Evolutionary conservation across 2,113 vertebrate genomes (phyloP), one percentile per base, ranked within the genome.

Genomic region (Seriola dumerili): DNA sequence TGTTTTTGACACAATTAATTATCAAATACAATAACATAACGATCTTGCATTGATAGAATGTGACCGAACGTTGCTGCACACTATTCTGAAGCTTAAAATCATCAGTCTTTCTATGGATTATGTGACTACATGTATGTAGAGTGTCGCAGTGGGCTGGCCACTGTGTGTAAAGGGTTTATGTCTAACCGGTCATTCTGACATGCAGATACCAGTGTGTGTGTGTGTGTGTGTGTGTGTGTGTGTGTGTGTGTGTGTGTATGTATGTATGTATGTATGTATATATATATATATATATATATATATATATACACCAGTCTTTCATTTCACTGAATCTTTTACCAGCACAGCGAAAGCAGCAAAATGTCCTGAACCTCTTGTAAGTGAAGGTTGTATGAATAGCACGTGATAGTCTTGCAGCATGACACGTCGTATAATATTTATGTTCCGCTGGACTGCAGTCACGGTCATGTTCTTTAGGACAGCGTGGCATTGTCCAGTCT

Each of bases 361-460:
- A 46, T 2, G 25, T 17, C 36, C 46, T 44, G 2, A 55, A 61
- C 32, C 32, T 9, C 72, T 42, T 61, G 44, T 64, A 34, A 71
- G 75, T n/a, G 72, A 48, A 64, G 44, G n/a, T 61, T 63, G 72
- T 55, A 3, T 46, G 54, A 81, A 76, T 21, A 58, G 38, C 46
- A 11, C 44, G 54, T 19, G 55, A 23, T 42, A 42, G 61, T 75
- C 76, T 44, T 76, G 38, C 23, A 36, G 69, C 42, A 8, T 66
- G 52, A 69, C 62, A n/a, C 17, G 6, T 82, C 59, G 32, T 77
- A 12, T 86, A 78, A 85, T 85, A 67, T 89, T 83, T 78, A 84
- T 80, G 55, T 65, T 76, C 8, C 54, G 48, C 74, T 25, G 0
- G 50, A 58, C 87, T 73, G 73, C 72, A 42, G 58, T 71, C 67